Conservation (phyloP, 2,888 invertebrate genomes). For the Hofmannophila pseudospretella region DNA sequence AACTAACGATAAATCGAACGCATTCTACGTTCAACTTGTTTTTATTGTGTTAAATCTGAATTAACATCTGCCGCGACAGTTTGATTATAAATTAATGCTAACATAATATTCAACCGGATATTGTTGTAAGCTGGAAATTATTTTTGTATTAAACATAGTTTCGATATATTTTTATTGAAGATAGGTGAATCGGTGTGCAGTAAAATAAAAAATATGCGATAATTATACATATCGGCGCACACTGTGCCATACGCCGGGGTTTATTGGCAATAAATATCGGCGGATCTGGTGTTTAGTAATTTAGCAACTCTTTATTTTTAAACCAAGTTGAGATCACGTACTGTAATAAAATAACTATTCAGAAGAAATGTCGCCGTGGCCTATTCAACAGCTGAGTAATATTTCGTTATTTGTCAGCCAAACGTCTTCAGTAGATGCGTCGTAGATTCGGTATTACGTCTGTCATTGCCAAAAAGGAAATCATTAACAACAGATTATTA, state of each 20-base stretch:
- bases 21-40: conserved; percentile 21
- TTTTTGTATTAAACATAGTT: conserved; percentile 34
- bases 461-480: conserved; percentile 9
- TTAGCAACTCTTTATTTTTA: conserved; percentile 51
- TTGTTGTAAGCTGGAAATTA: conserved; percentile 49
- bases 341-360: conserved; percentile 27
- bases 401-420: neutral
- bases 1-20: conserved; percentile 19
- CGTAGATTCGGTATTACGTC: neutral
- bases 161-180: conserved; percentile 40
- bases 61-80: conserved; percentile 55
- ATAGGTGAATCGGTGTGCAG: conserved; percentile 23
- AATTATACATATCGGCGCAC: conserved; percentile 26
- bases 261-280: conserved; percentile 69
- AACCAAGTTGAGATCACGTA: conserved; percentile 44
- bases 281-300: conserved; percentile 45
- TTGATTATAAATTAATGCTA: conserved; percentile 49
- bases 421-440: neutral
- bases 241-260: conserved; percentile 38
- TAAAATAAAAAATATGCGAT: conserved; percentile 40
- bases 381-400: neutral
- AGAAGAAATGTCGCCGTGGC: neutral
- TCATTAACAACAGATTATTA: conserved; percentile 9
- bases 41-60: conserved; percentile 40
- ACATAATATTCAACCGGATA: conserved; percentile 57